Percentiles rank a stretch among this genome's conserved stretches.
phyloP scores from a whole-genome alignment of 1,140 invertebrate genomes.

The Dendroctonus ponderosae region DNA sequence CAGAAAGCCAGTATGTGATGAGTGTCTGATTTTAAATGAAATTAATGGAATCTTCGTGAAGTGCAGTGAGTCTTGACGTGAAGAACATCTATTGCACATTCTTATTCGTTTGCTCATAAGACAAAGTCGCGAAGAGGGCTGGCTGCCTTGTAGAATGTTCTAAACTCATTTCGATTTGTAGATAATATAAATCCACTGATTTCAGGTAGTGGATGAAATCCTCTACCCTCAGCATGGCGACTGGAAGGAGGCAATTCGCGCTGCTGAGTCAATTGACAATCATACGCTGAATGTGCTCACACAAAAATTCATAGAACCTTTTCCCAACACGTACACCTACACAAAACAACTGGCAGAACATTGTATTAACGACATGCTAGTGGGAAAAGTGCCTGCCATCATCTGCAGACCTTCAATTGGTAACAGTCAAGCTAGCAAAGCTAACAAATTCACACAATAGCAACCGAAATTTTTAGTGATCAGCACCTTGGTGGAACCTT shows the following conservation, averaged over 20 bases:
- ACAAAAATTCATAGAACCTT: slow-evolving; percentile 65
- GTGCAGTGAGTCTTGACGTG: too few species aligned
- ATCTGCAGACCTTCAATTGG: slow-evolving; percentile 91
- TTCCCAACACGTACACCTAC: slow-evolving; percentile 85
- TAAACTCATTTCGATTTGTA: neutral
- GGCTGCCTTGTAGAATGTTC: neutral
- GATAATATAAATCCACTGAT: neutral
- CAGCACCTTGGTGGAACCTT: slow-evolving; percentile 61
- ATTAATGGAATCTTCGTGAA: too few species aligned
- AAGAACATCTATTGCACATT: neutral
- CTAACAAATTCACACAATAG: neutral
- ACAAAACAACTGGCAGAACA: slow-evolving; percentile 80
- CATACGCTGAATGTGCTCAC: slow-evolving; percentile 66
- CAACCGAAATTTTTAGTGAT: slow-evolving; percentile 54
- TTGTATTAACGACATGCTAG: slow-evolving; percentile 66
- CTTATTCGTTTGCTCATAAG: too few species aligned
- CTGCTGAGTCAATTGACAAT: slow-evolving; percentile 76
- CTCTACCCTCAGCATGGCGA: slow-evolving; percentile 83
- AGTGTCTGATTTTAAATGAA: neutral
- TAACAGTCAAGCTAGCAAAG: slow-evolving; percentile 46
- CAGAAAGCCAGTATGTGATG: neutral
- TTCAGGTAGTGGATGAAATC: slow-evolving; percentile 51
- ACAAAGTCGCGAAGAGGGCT: too few species aligned
- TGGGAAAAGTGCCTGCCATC: slow-evolving; percentile 68
- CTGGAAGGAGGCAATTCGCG: slow-evolving; percentile 79